Conservation (phyloP, 2,113 vertebrate genomes). For the Rhinoptilus africanus region DNA sequence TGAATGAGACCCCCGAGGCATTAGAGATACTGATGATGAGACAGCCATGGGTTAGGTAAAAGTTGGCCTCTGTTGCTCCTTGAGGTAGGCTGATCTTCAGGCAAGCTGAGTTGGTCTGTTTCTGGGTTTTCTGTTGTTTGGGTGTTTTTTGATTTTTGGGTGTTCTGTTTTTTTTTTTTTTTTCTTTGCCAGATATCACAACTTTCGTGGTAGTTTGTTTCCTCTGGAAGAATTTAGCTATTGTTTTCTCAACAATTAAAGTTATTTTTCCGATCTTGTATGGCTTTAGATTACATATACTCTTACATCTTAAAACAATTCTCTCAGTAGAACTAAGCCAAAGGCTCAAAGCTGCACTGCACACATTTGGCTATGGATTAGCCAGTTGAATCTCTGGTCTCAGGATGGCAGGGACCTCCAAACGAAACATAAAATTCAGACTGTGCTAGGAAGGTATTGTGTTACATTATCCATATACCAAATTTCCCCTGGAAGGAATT, state of each 20-base stretch:
- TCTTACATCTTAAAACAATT: background rate
- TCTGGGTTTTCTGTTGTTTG: background rate
- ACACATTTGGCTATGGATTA: background rate
- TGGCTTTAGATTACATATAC: background rate
- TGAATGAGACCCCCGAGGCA: accelerated
- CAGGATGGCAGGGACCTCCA: background rate
- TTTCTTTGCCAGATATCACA: background rate
- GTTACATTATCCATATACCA: background rate
- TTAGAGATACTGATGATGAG: background rate
- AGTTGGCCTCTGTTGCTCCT: background rate
- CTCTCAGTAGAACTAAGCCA: background rate
- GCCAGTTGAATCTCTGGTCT: background rate
- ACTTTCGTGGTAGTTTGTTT: background rate
- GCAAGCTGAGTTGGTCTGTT: background rate
- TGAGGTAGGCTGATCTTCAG: background rate
- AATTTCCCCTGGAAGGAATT: background rate
- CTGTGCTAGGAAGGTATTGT: background rate
- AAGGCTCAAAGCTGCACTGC: background rate
- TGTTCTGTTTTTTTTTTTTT: background rate
- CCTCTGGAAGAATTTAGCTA: background rate
- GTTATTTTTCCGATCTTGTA: background rate
- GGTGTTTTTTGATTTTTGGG: no score
- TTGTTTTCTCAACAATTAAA: background rate
- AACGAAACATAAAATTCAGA: background rate
- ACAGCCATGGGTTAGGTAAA: no score